These are phyloP conservation scores for Caligus rogercresseyi DNA, from an alignment of 1,140 invertebrate genomes.

Conservation along the genomic window DNA sequence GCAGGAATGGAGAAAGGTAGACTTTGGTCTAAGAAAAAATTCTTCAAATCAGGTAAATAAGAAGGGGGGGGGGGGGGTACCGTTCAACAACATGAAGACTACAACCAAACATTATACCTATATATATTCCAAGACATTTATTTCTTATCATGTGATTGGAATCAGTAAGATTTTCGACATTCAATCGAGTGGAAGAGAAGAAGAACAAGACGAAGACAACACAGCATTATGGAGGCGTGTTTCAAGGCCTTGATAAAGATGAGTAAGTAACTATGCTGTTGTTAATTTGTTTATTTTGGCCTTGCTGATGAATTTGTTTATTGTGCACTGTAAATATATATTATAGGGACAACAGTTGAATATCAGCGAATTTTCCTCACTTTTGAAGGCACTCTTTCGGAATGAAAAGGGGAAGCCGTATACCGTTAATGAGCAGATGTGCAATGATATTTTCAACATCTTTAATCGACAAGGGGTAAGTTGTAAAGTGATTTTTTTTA, in stretches of 20 bases:
- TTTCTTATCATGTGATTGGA: too few relatives aligned
- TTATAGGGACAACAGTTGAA: slow-evolving; percentile 54
- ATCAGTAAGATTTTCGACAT: too few relatives aligned
- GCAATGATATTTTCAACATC: slow-evolving; percentile 54
- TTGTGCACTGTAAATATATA: slow-evolving; percentile 21
- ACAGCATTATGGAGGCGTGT: slow-evolving; percentile 76
- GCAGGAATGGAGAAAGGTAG: too few relatives aligned
- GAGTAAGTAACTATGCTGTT: slow-evolving; percentile 29
- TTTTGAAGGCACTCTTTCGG: slow-evolving; percentile 64
- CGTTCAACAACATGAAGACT: too few relatives aligned
- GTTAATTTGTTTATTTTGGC: not conserved
- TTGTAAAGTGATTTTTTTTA: not conserved
- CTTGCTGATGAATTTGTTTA: too few relatives aligned
- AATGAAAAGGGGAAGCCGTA: slow-evolving; percentile 70
- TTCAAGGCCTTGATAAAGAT: slow-evolving; percentile 71
- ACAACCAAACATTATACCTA: too few relatives aligned
- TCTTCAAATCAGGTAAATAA: too few relatives aligned
- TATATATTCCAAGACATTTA: too few relatives aligned
- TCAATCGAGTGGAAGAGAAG: too few relatives aligned
- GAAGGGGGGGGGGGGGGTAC: too few relatives aligned
- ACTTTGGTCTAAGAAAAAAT: too few relatives aligned
- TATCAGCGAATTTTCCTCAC: slow-evolving; percentile 52
- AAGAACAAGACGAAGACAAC: too few relatives aligned
- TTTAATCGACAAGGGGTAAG: slow-evolving; percentile 49
- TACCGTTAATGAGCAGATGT: slow-evolving; percentile 45